phyloP scores from a whole-genome alignment of 1,140 invertebrate species.

The Coptotermes formosanus region DNA sequence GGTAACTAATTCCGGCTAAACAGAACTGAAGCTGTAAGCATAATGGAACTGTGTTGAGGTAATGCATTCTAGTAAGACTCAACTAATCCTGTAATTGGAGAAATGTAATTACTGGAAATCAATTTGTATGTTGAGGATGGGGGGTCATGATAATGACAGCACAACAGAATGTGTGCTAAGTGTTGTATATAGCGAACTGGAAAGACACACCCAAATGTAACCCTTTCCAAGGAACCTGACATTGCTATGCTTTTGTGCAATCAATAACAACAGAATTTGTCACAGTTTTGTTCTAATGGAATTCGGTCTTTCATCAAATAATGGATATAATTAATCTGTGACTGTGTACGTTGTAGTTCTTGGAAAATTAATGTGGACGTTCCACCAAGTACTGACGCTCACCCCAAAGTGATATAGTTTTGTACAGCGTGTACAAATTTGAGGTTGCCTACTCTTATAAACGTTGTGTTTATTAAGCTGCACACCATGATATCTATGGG shows the following conservation, averaged over 20 bases:
- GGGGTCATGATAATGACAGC: neutral
- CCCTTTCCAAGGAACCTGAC: neutral
- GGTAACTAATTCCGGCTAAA: neutral
- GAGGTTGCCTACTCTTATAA: too few species aligned
- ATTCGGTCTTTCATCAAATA: neutral
- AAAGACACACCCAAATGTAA: neutral
- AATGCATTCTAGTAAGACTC: neutral
- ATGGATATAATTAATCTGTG: neutral
- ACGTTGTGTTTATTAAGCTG: too few species aligned
- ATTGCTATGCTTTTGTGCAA: neutral
- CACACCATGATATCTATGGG: too few species aligned
- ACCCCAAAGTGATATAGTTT: neutral
- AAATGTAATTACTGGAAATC: constrained; percentile 2
- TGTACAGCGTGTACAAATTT: neutral
- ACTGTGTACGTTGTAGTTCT: neutral
- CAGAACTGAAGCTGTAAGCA: neutral
- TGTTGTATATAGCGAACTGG: neutral
- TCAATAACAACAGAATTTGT: neutral
- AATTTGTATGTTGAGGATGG: neutral
- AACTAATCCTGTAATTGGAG: constrained; percentile 2
- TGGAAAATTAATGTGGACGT: neutral
- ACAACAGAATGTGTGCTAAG: neutral
- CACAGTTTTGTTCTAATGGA: neutral
- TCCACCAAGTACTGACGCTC: neutral
- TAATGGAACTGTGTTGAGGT: neutral